Evolutionary conservation across 2,888 invertebrate species (phyloP), one percentile per base, ranked within the genome.

Genomic region (Ectropis crepuscularia): DNA sequence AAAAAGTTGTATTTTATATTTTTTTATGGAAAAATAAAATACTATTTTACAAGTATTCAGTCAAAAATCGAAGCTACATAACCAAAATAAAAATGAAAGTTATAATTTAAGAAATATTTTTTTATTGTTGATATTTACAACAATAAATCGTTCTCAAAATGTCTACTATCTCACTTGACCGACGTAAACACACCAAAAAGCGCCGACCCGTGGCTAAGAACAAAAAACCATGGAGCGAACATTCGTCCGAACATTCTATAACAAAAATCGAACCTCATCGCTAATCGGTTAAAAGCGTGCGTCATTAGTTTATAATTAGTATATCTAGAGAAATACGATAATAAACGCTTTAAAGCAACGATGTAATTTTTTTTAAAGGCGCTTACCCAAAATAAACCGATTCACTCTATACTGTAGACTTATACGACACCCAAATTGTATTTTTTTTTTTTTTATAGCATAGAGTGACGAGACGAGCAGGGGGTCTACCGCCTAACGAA

Each of bases 241-340:
- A 74, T 79, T 76, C 79, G 79, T 81, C 81, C 83, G 82, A 82
- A 82, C 76, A 72, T 47, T 46, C 36, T 51, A 49, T 42, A 73
- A 85, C 81, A 78, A 80, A 86, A 87, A 85, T 86, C 83, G 80
- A 85, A 83, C 82, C 78, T 69, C 60, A 68, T 83, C 82, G 84
- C 84, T 78, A 77, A 78, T 78, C 75, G 79, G 82, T 81, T 75
- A 78, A 71, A 65, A 66, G 28, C 54, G 61, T 57, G 64, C 63
- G 68, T 67, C 64, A 53, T 57, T 72, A 66, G 65, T 71, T 37
- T 65, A 71, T 69, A 62, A 70, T 16, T n/a, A 57, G 2, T 9
- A 53, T n/a, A 2, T 48, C 12, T n/a, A 54, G 9, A 10, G 5
- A 46, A 46, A 37, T 42, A 37, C 8, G 8, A 28, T 16, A 12